Base-by-base conservation (phyloP, 2,113 vertebrate species). In the Periophthalmodon schlosseri region DNA sequence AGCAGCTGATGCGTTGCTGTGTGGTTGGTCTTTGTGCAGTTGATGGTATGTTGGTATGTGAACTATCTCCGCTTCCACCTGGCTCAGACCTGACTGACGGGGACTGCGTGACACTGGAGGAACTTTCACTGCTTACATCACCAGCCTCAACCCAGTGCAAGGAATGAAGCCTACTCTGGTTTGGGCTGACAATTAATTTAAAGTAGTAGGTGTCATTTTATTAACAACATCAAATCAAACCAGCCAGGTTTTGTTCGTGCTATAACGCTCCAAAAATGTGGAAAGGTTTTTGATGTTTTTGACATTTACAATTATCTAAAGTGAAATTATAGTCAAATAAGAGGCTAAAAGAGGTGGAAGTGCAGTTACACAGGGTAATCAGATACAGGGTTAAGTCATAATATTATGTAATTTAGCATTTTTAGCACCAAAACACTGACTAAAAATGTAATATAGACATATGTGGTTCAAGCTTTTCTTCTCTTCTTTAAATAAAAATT, bases 41-140 rank as follows among this genome's bases (percentile, higher is more conserved):
- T 50, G 61, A 9, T 73, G 79, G 56, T 63, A 69, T 79, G 80
- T 73, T 54, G 84, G 78, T 82, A 91, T 87, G 83, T 68, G 60
- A 85, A 52, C 73, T 63, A 69, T 80, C 75, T 77, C 16, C 39
- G 60, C 66, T 57, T n/a, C 28, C 47, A 15, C 23, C 54, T 60
- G 73, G 65, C 68, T 78, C 74, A 73, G 75, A 76, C 58, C 73
- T 72, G 74, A 82, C 63, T 75, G 82, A 85, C 52, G 28, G 64
- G 71, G 46, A 58, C 54, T 72, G 23, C 0, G 63, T 77, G 77
- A 85, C 73, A 74, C 57, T 70, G 47, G 75, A 56, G 80, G 79
- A 82, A 86, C 81, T 84, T 89, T 81, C 76, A 54, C 74, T 74
- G 23, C 46, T 69, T 10, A 13, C 68, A 47, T 69, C 50, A 13